Evolutionary conservation across 2,113 vertebrate species (phyloP), one percentile per base, ranked within the genome.

Genomic region (Mystacornis crossleyi): DNA sequence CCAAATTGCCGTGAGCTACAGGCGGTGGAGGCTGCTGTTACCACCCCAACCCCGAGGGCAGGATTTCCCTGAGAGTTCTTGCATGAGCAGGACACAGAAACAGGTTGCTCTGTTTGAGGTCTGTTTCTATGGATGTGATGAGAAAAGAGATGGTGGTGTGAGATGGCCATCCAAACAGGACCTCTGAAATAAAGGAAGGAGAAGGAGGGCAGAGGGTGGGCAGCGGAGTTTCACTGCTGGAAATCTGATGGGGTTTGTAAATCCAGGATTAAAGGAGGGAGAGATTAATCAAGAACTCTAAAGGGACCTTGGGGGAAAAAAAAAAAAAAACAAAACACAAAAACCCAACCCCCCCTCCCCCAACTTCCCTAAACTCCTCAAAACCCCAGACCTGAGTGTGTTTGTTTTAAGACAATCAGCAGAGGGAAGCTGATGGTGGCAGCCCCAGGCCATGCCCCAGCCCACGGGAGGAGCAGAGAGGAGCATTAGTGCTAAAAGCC

Each of bases 1-100:
- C 54, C 33, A 23, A n/a, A 66, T 55, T 43, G 26, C 58, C 19
- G 3, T 11, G 2, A 65, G 18, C 13, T 53, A 2, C 42, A n/a
- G 51, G n/a, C 0, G 0, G 8, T 5, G 38, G 25, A 75, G 8
- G 38, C 36, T 57, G 14, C 34, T 7, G 10, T 24, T 18, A 3
- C 29, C 61, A 14, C n/a, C 13, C 53, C 29, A 10, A 8, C 29
- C 21, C 28, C 4, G 0, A 18, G 43, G 17, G 23, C 47, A 61
- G 51, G 18, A 64, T 45, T 73, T 58, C 42, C 38, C 38, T 18
- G 7, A 8, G 29, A 5, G n/a, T 4, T 10, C 33, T 42, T 43
- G 6, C 25, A 4, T 9, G 45, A 58, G 42, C 2, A 2, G 70
- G 28, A 10, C 2, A 3, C 48, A 28, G 48, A 6, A 2, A 18